Base-by-base conservation (phyloP, 2,888 invertebrate species). In the Acanthoscelides obtectus region DNA sequence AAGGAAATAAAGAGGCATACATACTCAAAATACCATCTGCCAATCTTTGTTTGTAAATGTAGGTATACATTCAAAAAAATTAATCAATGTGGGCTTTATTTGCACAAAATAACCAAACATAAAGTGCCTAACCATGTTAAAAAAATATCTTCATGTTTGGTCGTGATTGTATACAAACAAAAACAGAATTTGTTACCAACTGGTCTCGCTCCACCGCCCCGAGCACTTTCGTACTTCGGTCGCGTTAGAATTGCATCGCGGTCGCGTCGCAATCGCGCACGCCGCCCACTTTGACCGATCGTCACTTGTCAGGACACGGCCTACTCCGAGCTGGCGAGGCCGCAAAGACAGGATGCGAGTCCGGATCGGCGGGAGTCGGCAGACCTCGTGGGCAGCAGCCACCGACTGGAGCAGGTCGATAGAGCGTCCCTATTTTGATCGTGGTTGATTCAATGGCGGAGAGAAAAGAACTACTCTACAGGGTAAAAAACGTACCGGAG, bases 401-500 rank as follows among this genome's bases (percentile, higher is more conserved):
- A 81, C 82, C 83, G 83, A 82, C 74, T 77, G 81, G 81, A 82
- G 77, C 82, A 81, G 83, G 81, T 83, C 83, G 82, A 83, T 82
- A 82, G 75, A 81, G 79, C 80, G 75, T 73, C 73, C 74, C 75
- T 73, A 75, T 72, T 73, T 71, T 75, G 72, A 45, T 45, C 45
- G 45, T 17, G 17, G 8, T n/a, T n/a, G n/a, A n/a, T n/a, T n/a
- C n/a, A n/a, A n/a, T n/a, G n/a, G n/a, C n/a, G n/a, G n/a, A n/a
- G n/a, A n/a, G n/a, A n/a, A n/a, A n/a, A n/a, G n/a, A n/a, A n/a
- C n/a, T n/a, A n/a, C n/a, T n/a, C n/a, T n/a, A n/a, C n/a, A n/a
- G n/a, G n/a, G n/a, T n/a, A n/a, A n/a, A n/a, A n/a, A n/a, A n/a
- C n/a, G n/a, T n/a, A n/a, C n/a, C n/a, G n/a, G n/a, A n/a, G n/a